These are phyloP conservation scores for Gastracanthus pulcherrimus DNA, from an alignment of 2,888 invertebrate species.

Conservation along the genomic window DNA sequence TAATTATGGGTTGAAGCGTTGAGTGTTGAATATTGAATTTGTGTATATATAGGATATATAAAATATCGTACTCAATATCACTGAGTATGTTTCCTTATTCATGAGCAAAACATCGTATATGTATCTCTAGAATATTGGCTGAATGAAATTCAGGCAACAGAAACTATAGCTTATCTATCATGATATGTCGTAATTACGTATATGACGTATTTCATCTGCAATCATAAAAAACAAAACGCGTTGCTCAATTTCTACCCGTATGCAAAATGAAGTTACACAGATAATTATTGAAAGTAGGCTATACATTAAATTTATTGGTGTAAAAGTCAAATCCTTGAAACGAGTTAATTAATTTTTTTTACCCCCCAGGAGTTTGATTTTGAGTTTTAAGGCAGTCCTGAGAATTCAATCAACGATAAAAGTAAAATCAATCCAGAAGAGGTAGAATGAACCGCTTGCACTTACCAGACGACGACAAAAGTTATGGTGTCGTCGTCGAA, in stretches of 20 bases:
- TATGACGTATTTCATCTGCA: background rate
- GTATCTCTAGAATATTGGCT: no score
- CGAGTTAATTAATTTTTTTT: no score
- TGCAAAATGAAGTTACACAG: background rate
- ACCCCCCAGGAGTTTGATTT: no score
- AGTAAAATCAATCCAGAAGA: background rate
- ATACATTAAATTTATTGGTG: background rate
- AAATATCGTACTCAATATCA: no score
- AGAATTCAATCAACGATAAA: background rate
- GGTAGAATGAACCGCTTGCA: background rate
- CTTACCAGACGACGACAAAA: no score
- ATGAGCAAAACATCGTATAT: no score
- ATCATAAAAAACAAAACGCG: background rate
- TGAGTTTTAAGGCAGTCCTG: background rate
- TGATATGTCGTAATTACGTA: background rate
- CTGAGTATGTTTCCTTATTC: no score
- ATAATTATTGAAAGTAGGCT: background rate
- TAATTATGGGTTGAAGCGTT: no score
- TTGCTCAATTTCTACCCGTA: background rate
- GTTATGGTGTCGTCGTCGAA: no score
- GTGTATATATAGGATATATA: no score
- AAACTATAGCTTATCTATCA: background rate
- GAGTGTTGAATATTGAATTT: no score
- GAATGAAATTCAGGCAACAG: background rate
- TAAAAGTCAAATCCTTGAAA: no score